These are phyloP conservation scores for Leucosticte australis DNA, from an alignment of 2,113 vertebrate genomes.

Conservation along the genomic window DNA sequence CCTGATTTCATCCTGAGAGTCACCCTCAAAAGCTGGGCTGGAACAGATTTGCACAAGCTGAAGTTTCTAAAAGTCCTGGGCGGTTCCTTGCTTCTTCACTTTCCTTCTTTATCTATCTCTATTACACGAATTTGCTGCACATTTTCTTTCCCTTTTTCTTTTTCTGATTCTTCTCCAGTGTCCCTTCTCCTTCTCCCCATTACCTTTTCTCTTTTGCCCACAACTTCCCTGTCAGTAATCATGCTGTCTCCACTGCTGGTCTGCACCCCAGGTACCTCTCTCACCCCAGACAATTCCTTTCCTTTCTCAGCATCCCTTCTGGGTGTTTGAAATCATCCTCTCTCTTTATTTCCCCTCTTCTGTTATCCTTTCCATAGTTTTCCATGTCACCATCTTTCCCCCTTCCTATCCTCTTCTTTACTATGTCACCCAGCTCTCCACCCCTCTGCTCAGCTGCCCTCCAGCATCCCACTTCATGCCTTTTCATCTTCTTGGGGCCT, in stretches of 20 bases:
- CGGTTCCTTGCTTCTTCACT: neutral
- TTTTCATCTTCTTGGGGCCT: neutral
- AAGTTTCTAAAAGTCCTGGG: neutral
- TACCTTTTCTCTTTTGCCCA: neutral
- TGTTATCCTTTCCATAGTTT: neutral
- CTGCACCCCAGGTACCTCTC: neutral
- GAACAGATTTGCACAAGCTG: neutral
- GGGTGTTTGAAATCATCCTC: neutral
- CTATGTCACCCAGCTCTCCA: rapidly evolving
- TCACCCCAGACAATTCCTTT: rapidly evolving
- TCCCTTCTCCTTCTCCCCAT: neutral
- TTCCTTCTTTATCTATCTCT: neutral
- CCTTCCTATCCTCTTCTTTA: neutral
- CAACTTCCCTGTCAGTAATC: neutral
- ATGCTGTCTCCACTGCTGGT: rapidly evolving
- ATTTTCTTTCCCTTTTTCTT: neutral
- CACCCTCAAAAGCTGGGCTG: neutral
- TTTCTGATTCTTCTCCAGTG: neutral
- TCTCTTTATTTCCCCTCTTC: neutral
- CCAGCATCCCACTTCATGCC: neutral
- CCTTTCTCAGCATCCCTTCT: neutral
- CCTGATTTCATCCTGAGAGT: neutral
- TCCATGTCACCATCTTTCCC: neutral
- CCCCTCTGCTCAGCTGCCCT: neutral
- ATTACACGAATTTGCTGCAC: neutral